Base-by-base conservation (phyloP, 2,113 vertebrate species). In the Odocoileus hemionus region DNA sequence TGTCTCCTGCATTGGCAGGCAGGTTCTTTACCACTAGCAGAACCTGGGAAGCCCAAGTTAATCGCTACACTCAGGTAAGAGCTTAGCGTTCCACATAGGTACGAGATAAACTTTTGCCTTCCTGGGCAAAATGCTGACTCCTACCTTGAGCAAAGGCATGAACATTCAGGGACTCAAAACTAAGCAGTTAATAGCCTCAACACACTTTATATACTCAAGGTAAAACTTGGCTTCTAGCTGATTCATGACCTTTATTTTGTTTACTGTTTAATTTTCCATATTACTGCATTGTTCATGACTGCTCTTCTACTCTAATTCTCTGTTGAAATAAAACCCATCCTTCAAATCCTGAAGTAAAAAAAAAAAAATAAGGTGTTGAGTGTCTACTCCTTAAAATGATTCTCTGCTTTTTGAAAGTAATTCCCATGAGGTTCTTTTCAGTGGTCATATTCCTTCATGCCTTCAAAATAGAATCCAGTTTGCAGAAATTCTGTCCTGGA, bases 391-490 rank as follows among this genome's bases (percentile, higher is more conserved):
- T 36, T 85, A 84, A 96, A 94, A 86, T 64, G 70, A 86, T 39
- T 60, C 54, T 70, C 64, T 83, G 23, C 39, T 76, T 87, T 86
- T 61, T 52, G 43, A 80, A 88, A 79, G 36, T 50, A 90, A 83
- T 86, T 86, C 55, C 33, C 23, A 36, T 30, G 43, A 89, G 39
- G 14, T 52, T 94, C 58, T 87, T 83, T 26, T 57, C 87, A 67
- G 12, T 67, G 55, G 2, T 17, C 12, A 91, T 67, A 70, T 12
- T 89, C 54, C 82, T 47, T 88, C 9, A 8, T 36, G 19, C 80
- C 88, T 96, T 92, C 60, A 78, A 95, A 96, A 89, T 45, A 88
- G 74, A 57, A 70, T 76, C 74, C 6, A 45, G 30, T 83, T 94
- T 78, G 79, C 43, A 94, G 95, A 78, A 23, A 58, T 61, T 91